Base-by-base conservation (phyloP, 2,113 vertebrate genomes). In the Gallinago media region DNA sequence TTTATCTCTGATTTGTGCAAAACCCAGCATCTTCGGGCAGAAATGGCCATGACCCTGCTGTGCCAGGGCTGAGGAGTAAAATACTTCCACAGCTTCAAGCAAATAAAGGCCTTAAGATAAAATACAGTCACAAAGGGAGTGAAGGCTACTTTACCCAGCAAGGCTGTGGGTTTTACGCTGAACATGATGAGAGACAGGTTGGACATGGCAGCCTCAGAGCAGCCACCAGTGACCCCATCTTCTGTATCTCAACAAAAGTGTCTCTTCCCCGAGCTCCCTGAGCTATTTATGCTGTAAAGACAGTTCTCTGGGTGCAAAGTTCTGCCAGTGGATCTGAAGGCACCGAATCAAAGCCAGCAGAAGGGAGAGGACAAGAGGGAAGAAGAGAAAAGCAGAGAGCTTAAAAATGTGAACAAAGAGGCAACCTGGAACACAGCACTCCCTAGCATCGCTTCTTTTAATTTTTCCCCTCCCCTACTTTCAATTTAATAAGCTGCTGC, bases 401-500 rank as follows among this genome's bases (percentile, higher is more conserved):
- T 36, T 21, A 31, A 62, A 40, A 62, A 46, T 5, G 23, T 1
- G 2, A 86, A 87, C 55, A 89, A 50, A 83, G 54, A 89, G 55
- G 42, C 38, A 71, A 55, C 67, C 63, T 9, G 9, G 55, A 76
- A 55, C 52, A 34, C 32, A 58, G 72, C 75, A 32, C 67, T 73
- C 40, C 50, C 0, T 0, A 27, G 31, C 46, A 55, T 9, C 0
- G 0, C 7, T 9, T 31, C 23, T 56, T 20, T 34, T 17, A 36
- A 21, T 90, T 56, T 49, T 21, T 36, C 11, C 32, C 34, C 56
- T 55, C 71, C 85, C 56, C 76, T 71, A 38, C 76, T 91, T 94
- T 75, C 86, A 61, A 40, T 46, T 71, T 88, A 93, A 92, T 96
- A 92, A 93, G 85, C 94, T 88, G 61, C 89, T 83, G 80, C 93